These are phyloP conservation scores for Tupaia tana DNA, from an alignment of 2,113 vertebrate genomes.

Conservation along the genomic window DNA sequence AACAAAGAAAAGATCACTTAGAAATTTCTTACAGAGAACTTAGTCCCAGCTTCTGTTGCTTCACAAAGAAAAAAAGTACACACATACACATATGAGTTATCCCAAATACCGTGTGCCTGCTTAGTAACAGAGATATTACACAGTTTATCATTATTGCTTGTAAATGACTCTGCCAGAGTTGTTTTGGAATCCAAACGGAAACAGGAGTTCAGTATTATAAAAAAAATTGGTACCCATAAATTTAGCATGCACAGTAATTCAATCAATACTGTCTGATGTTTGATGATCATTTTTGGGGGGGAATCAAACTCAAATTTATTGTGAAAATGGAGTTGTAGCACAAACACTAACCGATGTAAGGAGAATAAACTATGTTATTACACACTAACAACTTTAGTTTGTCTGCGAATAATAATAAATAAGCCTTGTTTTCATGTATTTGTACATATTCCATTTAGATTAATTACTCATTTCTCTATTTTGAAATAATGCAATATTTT, in stretches of 20 bases:
- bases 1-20: not conserved
- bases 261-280: not conserved
- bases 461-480: conserved; percentile 55
- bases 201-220: not conserved
- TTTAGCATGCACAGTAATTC: not conserved
- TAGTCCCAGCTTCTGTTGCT: not conserved
- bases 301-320: not conserved
- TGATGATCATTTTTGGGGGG: not conserved
- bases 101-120: not conserved
- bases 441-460: not conserved
- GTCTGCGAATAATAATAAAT: not conserved
- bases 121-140: conserved; percentile 15
- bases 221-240: conserved; percentile 10
- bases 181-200: not conserved
- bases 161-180: conserved; percentile 30
- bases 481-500: conserved; percentile 23
- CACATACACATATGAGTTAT: not conserved
- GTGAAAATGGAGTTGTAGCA: not conserved
- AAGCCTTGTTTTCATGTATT: not conserved
- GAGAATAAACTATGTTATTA: not conserved
- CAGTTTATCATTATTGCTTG: not conserved
- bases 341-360: conserved; percentile 5
- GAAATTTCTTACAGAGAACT: not conserved
- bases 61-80: not conserved
- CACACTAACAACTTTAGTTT: not conserved